A percentile compares a stretch with the other conserved stretches of the same genome.
These are phyloP conservation scores for Crepidodera aurea DNA, from an alignment of 2,888 invertebrate species.

Conservation along the genomic window DNA sequence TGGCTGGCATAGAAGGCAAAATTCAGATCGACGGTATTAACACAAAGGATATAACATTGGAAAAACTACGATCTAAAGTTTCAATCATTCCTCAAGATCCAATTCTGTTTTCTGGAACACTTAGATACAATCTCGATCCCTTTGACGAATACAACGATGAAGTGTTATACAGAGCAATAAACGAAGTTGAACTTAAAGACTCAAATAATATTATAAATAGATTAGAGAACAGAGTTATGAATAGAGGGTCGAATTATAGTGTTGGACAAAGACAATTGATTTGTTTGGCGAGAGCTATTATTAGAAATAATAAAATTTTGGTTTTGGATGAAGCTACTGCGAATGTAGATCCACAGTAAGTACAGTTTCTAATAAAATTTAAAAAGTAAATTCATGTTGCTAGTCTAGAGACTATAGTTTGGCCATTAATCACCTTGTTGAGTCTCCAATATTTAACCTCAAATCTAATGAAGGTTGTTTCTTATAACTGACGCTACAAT, in stretches of 20 bases:
- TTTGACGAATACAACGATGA: constrained; percentile 75
- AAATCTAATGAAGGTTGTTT: too few relatives aligned
- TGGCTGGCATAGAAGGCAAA: constrained; percentile 74
- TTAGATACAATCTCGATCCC: constrained; percentile 79
- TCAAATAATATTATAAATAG: constrained; percentile 68
- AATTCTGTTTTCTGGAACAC: constrained; percentile 69
- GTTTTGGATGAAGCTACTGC: constrained; percentile 94
- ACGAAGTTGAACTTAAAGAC: constrained; percentile 79
- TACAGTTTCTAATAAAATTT: too few relatives aligned
- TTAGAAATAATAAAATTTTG: constrained; percentile 83
- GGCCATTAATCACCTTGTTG: too few relatives aligned
- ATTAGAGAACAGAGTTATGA: constrained; percentile 75
- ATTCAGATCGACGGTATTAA: constrained; percentile 77
- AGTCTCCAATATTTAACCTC: too few relatives aligned
- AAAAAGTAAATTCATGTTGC: too few relatives aligned
- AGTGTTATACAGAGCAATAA: constrained; percentile 75
- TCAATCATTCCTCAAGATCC: constrained; percentile 68
- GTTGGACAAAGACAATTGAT: constrained; percentile 91
- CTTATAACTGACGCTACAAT: too few relatives aligned
- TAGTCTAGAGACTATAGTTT: too few relatives aligned
- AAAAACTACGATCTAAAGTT: constrained; percentile 64
- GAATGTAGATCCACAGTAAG: constrained; percentile 87
- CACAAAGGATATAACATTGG: constrained; percentile 66
- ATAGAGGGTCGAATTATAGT: constrained; percentile 83
- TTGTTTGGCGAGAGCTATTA: constrained; percentile 87